Base-by-base conservation (phyloP, 2,888 invertebrate genomes). In the Tanytarsus gracilentus region DNA sequence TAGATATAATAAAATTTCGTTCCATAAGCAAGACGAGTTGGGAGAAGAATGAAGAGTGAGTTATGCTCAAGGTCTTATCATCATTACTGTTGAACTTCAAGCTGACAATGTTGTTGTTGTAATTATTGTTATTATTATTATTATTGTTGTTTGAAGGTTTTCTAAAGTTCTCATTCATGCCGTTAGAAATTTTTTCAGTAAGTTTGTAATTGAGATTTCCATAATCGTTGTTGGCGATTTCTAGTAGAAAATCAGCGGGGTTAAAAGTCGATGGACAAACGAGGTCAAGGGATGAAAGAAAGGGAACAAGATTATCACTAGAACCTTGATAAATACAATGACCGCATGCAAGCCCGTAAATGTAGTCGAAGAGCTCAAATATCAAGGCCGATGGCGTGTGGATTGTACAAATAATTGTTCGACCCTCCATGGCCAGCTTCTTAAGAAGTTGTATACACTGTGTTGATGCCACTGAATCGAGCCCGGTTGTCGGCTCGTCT, bases 241-340 rank as follows among this genome's bases (percentile, higher is more conserved):
- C 91, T 75, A 91, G 75, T 91, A 92, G 78, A 74, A 85, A 93
- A 73, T 94, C 94, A 16, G 92, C 88, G 40, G 93, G 92, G 75
- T 93, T 94, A 72, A 95, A 91, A 68, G 88, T 90, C n/a, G 85
- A 80, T 0, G 94, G 95, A 72, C 95, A 95, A 26, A 78, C 75
- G 11, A 93, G 75, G 64, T 82, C 80, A 62, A 84, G 75, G 63
- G 81, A 79, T 55, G 79, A 77, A 63, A 95, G 75, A 75, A 85
- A 95, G 0, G 88, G 86, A 51, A 94, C 76, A 18, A 96, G 73
- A 61, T 83, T 82, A 27, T 79, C 77, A 1, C 89, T 81, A 1
- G 86, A 81, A 8, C 95, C 95, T 62, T 88, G 83, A 70, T 87
- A 89, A 16, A 86, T 82, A 69, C 89, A 89, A 64, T 79, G 77